Evolutionary conservation across 2,888 invertebrate genomes (phyloP).

Genomic region (Chromoteleia sp.): DNA sequence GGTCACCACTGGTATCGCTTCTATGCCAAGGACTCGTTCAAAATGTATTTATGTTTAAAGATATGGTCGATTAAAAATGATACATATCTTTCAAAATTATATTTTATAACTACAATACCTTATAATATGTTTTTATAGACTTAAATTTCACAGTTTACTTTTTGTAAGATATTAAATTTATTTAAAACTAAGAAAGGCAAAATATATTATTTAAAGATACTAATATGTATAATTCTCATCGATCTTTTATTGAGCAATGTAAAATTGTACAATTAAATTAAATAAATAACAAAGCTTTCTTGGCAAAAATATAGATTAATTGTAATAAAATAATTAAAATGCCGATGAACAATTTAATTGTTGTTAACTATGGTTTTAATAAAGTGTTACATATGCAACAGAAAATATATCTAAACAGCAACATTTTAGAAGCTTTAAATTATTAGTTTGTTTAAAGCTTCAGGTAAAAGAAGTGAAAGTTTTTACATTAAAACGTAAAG

Average conservation of each 20-base stretch:
- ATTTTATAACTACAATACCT: conserved; percentile 11
- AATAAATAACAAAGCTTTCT: background rate
- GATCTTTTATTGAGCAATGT: too few relatives aligned
- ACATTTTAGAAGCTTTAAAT: conserved; percentile 22
- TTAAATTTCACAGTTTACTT: too few relatives aligned
- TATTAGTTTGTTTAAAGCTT: conserved; percentile 52
- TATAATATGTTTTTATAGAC: too few relatives aligned
- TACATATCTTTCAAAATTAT: conserved; percentile 11
- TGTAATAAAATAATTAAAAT: background rate
- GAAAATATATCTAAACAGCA: conserved; percentile 4
- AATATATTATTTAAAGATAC: too few relatives aligned
- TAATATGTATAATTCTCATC: too few relatives aligned
- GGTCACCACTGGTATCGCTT: conserved; percentile 78
- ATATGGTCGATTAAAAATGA: conserved; percentile 55
- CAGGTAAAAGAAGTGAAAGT: conserved; percentile 47
- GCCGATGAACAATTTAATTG: background rate
- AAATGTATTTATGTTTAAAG: conserved; percentile 53
- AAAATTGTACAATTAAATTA: too few relatives aligned
- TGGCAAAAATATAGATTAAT: background rate
- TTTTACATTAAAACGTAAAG: conserved; percentile 53
- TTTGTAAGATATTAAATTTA: too few relatives aligned
- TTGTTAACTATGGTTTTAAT: background rate
- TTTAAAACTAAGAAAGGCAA: too few relatives aligned
- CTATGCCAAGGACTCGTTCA: conserved; percentile 71
- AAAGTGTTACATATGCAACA: conserved; percentile 12